These are phyloP conservation scores for Eublepharis macularius DNA, from an alignment of 2,113 vertebrate genomes.

Conservation along the genomic window DNA sequence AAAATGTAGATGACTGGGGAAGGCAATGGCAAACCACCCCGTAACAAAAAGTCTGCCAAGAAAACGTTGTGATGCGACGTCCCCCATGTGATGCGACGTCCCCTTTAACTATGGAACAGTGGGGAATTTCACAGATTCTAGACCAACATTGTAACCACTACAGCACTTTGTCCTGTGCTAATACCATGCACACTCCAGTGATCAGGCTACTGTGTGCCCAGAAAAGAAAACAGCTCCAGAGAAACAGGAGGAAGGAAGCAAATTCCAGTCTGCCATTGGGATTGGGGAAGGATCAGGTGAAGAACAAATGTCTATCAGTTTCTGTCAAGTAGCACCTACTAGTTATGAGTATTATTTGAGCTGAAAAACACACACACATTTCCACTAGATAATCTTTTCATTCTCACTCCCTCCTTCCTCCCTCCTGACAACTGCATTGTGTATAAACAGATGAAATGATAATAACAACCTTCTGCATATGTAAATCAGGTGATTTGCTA, in stretches of 20 bases:
- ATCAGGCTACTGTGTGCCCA: too few relatives aligned
- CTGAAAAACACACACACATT: background rate
- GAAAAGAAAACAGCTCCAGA: background rate
- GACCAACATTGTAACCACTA: too few relatives aligned
- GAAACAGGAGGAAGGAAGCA: background rate
- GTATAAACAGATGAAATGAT: slow-evolving; percentile 5
- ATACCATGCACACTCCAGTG: too few relatives aligned
- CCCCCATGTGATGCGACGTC: too few relatives aligned
- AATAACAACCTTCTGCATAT: slow-evolving; percentile 28
- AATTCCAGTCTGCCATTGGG: background rate
- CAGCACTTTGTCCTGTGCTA: too few relatives aligned
- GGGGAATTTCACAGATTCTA: too few relatives aligned
- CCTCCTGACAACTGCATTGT: background rate
- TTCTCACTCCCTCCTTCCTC: background rate
- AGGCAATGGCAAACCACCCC: too few relatives aligned
- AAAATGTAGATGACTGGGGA: too few relatives aligned
- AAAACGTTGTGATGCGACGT: too few relatives aligned
- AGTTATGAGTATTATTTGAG: background rate
- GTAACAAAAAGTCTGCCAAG: too few relatives aligned
- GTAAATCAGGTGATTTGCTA: background rate
- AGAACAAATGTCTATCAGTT: background rate
- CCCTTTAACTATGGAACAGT: too few relatives aligned
- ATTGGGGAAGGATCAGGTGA: background rate
- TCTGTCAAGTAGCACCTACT: background rate
- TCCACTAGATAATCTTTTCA: slow-evolving; percentile 4